phyloP scores from a whole-genome alignment of 1,140 invertebrate genomes.

The Holotrichia oblita region DNA sequence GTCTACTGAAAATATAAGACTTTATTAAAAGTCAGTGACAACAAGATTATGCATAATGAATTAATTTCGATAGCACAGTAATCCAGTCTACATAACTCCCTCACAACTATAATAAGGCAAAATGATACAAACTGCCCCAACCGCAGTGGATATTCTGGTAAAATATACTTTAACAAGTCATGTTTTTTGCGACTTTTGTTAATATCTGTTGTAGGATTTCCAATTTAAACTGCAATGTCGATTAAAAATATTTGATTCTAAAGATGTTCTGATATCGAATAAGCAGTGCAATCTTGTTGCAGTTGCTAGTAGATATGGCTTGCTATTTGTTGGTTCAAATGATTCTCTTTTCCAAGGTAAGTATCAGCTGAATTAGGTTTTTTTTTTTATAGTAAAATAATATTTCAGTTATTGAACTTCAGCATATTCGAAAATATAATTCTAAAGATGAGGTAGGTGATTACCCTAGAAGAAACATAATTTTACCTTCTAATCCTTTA shows the following conservation, averaged over 20 bases:
- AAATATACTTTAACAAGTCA: conserved; percentile 43
- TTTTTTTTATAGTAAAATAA: not conserved
- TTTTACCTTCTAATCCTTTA: conserved; percentile 61
- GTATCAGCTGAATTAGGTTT: not conserved
- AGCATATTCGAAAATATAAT: conserved; percentile 57
- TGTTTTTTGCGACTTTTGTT: conserved; percentile 37
- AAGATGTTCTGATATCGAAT: conserved; percentile 54
- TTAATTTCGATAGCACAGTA: too few species aligned
- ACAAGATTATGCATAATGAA: too few species aligned
- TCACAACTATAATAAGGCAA: not conserved
- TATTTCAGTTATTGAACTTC: conserved; percentile 62
- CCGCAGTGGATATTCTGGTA: conserved; percentile 58
- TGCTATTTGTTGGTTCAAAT: conserved; percentile 69
- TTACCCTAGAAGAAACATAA: conserved; percentile 61
- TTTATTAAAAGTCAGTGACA: too few species aligned
- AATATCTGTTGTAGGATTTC: conserved; percentile 66
- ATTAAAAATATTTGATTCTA: conserved; percentile 63
- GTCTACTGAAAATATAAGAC: too few species aligned
- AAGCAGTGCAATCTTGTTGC: conserved; percentile 64
- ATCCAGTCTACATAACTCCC: too few species aligned
- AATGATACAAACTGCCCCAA: conserved; percentile 56
- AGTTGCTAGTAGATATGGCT: conserved; percentile 68
- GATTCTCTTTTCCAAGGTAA: conserved; percentile 63
- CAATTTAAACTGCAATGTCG: conserved; percentile 71
- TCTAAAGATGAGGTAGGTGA: conserved; percentile 56